Base-by-base conservation (phyloP, 2,113 vertebrate genomes). In the Myotis brandtii region DNA sequence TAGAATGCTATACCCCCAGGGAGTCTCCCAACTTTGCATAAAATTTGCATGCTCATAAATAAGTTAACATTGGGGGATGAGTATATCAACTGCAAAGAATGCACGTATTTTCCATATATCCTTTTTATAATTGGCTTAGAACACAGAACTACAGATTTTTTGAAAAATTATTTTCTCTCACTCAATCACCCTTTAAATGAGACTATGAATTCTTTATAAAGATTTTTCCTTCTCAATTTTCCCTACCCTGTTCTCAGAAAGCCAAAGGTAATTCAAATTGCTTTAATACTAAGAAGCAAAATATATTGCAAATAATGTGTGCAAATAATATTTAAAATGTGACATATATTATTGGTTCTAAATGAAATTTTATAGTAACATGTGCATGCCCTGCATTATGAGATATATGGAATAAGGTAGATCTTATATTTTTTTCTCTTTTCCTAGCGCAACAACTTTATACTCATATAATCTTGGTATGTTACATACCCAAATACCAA, bases 1-100 rank as follows among this genome's bases (percentile, higher is more conserved):
- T 95, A 93, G 93, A 96, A 93, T 95, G 91, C 52, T 96, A 94
- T 97, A 95, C 69, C 95, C 96, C 85, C 46, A 9, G 96, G 97
- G 96, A 96, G 90, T 89, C 40, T 96, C 90, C 67, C 95, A 86
- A 82, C 88, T 96, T 95, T 96, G 91, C 97, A 97, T 97, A 95
- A 76, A 87, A 97, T 98, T 96, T 96, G 89, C 96, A 96, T 96
- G 18, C 69, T 97, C 91, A 97, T 98, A 96, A 97, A 97, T 95
- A 97, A 97, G 86, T 97, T 97, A 96, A 86, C 34, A 91, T 50
- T 37, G 46, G 52, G 77, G 43, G 21, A 43, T 46, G 87, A 96
- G 82, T 56, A 83, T 81, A 86, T 72, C 46, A 86, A 67, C 43
- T 67, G 14, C 64, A 96, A 95, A 96, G 56, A 95, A 97, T 84